Evolutionary conservation across 2,888 invertebrate genomes (phyloP).

Genomic region (Merodon equestris): DNA sequence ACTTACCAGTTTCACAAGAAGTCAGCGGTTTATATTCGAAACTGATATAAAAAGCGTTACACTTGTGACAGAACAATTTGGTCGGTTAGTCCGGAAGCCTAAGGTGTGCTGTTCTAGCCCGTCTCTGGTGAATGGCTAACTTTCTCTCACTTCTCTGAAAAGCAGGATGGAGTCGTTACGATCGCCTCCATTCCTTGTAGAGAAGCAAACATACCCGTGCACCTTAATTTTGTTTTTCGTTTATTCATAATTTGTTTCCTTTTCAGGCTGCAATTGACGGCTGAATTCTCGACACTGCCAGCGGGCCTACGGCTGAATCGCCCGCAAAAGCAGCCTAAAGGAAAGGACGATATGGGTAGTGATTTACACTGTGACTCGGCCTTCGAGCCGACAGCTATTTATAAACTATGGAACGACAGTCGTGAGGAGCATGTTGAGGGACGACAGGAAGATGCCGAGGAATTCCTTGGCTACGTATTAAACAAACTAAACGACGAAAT

Average conservation of each 20-base stretch:
- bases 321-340: conserved; percentile 76
- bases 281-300: conserved; percentile 87
- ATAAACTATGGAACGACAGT: conserved; percentile 89
- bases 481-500: conserved; percentile 98
- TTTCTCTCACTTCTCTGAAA: conserved; percentile 32
- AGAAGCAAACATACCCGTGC: conserved; percentile 64
- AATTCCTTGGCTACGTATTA: conserved; percentile 94
- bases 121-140: conserved; percentile 45
- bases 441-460: conserved; percentile 97
- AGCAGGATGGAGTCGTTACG: background rate
- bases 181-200: conserved; percentile 43
- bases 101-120: conserved; percentile 70
- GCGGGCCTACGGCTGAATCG: conserved; percentile 80
- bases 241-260: background rate
- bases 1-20: too few relatives aligned
- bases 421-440: conserved; percentile 88
- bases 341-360: conserved; percentile 79
- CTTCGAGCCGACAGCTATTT: conserved; percentile 93
- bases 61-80: conserved; percentile 19
- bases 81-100: background rate
- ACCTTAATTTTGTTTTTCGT: background rate
- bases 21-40: background rate
- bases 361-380: conserved; percentile 87
- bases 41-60: conserved; percentile 71
- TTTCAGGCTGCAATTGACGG: conserved; percentile 71